These are phyloP conservation scores for Aythya baeri DNA, from an alignment of 2,113 vertebrate species.

Conservation along the genomic window DNA sequence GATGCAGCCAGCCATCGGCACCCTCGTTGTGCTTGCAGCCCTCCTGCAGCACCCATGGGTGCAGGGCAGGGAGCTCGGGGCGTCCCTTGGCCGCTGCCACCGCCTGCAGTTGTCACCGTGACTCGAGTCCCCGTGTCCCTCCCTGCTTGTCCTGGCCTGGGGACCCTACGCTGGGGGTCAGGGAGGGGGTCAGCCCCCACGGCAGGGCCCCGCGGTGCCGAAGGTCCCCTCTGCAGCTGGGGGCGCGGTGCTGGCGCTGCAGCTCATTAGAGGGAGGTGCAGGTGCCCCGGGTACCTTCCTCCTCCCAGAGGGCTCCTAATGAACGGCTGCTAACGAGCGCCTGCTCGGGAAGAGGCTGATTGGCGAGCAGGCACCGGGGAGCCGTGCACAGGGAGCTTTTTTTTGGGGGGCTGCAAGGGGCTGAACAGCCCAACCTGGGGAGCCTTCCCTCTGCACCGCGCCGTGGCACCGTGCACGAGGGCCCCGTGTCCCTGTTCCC, in stretches of 20 bases:
- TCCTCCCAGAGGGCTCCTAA: constrained; percentile 73
- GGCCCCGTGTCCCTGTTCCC: background rate
- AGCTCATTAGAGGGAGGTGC: constrained; percentile 79
- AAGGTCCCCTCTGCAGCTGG: background rate
- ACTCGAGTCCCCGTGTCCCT: background rate
- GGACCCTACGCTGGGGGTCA: background rate
- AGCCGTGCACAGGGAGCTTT: background rate
- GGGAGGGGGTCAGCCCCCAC: background rate
- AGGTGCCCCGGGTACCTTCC: constrained; percentile 74
- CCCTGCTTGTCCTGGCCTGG: background rate
- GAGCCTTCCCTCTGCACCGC: background rate
- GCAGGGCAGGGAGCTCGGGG: background rate
- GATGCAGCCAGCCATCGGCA: fast-evolving
- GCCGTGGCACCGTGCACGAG: fast-evolving
- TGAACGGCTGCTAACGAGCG: constrained; percentile 75
- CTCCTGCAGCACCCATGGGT: background rate
- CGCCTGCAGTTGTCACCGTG: background rate
- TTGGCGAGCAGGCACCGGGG: constrained; percentile 19
- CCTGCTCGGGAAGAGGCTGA: constrained; percentile 22
- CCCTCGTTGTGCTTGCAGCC: background rate
- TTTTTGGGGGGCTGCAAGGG: background rate
- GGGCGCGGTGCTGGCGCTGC: constrained; percentile 67
- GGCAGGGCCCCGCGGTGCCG: background rate
- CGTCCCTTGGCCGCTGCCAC: background rate
- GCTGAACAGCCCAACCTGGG: background rate